Evolutionary conservation across 2,888 invertebrate genomes (phyloP), one percentile per base, ranked within the genome.

Genomic region (Dorcus parallelipipedus): DNA sequence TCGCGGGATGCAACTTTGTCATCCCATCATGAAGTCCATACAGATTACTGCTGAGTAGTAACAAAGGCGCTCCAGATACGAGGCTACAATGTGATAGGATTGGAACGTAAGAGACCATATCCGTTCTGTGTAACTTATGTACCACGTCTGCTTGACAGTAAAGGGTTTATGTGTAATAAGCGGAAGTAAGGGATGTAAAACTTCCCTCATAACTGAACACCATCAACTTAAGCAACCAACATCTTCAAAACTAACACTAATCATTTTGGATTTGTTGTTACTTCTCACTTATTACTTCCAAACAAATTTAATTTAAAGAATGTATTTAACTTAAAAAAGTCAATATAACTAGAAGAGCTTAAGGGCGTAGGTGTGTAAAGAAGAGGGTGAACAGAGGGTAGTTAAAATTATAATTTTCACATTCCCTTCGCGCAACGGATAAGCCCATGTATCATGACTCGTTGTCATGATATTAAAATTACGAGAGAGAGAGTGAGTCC

Each of bases 391-490:
- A 45, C 23, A 9, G 45, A 45, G 45, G 9, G 45, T 17, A 52
- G 14, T 56, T 56, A 52, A 52, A 52, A 56, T 56, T 47, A 56
- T 40, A 52, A 56, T 51, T 52, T 52, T 23, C 23, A n/a, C 40
- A 52, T 52, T 52, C 49, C 33, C 49, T 47, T 14, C 48, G 9
- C 54, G 49, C 40, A 14, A 38, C 47, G 52, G n/a, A 23, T 50
- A 26, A 50, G 52, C 47, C 10, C 54, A 51, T 56, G 51, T 52
- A 56, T 56, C 56, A 56, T 17, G 38, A 10, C 45, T 20, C 39
- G 50, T 43, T 51, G 51, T 49, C 50, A 56, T 58, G 57, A 60
- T 63, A 64, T 65, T 64, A 63, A 63, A 65, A 62, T 49, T 50
- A 38, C 48, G 42, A 40, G 26, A 33, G 26, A 33, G 26, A 33